Base-by-base conservation (phyloP, 2,113 vertebrate genomes). In the Brachyistius frenatus region DNA sequence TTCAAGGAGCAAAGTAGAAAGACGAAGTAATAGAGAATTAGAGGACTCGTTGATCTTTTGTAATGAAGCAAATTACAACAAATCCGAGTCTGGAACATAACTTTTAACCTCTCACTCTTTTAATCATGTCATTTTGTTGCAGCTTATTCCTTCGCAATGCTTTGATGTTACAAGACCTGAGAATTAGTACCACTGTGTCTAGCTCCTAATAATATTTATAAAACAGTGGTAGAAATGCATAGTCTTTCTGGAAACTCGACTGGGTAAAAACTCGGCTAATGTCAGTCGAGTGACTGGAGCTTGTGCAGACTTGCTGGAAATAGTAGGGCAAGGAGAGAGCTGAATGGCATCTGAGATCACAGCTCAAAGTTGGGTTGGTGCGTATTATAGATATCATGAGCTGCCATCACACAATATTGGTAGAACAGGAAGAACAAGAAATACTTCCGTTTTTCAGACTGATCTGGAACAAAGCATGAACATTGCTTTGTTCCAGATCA, bases 231-330 rank as follows among this genome's bases (percentile, higher is more conserved):
- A 4, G 5, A 30, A 47, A 14, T 41, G 16, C 36, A 8, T 30
- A 3, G 10, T 44, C 9, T 44, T 44, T 44, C 41, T 44, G 14
- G 15, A 49, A 15, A 49, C 33, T 49, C 6, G 23, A 11, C 31
- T 14, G 5, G 3, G 31, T 10, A n/a, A 36, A 60, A 61, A 23
- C 23, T 23, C 23, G 23, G 14, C 9, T 32, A 32, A 62, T 52
- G 46, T 10, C 46, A 52, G 23, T 52, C 37, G 16, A 61, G 46
- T 32, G 49, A 16, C 56, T 31, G 47, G 36, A 41, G 66, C 69
- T 31, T 16, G 56, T 41, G 46, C 47, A 37, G 69, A 72, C 69
- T 52, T 61, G 47, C 57, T 39, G 46, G 39, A 61, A 31, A 68
- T 11, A 55, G 9, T 7, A 68, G 30, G 54, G 55, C 49, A 41